Percentiles rank a stretch among this genome's conserved stretches.
Evolutionary conservation across 2,113 vertebrate genomes (phyloP).

Genomic region (Pteronura brasiliensis): DNA sequence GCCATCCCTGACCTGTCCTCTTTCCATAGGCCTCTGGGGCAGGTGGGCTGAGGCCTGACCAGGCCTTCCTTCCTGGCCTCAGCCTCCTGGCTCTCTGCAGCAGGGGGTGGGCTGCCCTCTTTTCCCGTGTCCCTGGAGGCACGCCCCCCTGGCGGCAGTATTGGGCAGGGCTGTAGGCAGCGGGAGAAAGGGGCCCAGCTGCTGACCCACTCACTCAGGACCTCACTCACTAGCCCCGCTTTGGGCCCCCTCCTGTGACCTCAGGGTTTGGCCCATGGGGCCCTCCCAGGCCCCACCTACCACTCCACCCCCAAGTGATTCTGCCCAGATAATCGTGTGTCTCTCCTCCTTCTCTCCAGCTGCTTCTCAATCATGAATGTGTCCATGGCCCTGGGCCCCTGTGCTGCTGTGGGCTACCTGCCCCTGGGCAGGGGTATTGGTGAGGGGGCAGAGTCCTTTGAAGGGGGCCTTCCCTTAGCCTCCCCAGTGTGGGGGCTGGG

Average conservation of each 20-base stretch:
- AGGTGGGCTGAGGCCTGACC: constrained; percentile 58
- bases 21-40: constrained; percentile 65
- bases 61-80: constrained; percentile 37
- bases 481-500: constrained; percentile 39
- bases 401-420: constrained; percentile 58
- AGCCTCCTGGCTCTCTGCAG: constrained; percentile 27
- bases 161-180: constrained; percentile 68
- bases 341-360: constrained; percentile 65
- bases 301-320: not conserved
- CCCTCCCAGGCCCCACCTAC: constrained; percentile 52
- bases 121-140: constrained; percentile 10
- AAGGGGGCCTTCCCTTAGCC: constrained; percentile 28
- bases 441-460: constrained; percentile 7
- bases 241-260: constrained; percentile 76
- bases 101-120: constrained; percentile 35
- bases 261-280: constrained; percentile 78
- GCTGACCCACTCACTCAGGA: constrained; percentile 79
- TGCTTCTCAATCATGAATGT: constrained; percentile 76
- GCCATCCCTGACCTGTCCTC: constrained; percentile 63
- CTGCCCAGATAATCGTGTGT: constrained; percentile 72
- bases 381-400: not conserved
- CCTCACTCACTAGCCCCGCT: constrained; percentile 75
- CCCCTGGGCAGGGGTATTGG: not conserved
- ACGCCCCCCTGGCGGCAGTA: constrained; percentile 60
- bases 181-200: constrained; percentile 72